Evolutionary conservation across 2,113 vertebrate species (phyloP).

Genomic region (Ginglymostoma cirratum): DNA sequence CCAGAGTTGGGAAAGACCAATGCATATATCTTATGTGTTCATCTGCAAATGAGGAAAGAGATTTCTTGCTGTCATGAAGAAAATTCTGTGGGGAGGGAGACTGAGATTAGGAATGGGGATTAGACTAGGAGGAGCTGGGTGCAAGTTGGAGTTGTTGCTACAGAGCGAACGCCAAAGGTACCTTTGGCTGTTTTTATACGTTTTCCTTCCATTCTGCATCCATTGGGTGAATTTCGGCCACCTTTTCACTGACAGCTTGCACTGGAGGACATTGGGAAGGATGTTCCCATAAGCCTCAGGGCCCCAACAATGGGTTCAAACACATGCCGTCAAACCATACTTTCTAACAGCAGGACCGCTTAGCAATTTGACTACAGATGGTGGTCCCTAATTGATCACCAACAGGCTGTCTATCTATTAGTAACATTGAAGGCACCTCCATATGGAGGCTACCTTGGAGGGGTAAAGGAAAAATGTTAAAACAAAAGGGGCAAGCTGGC

Average conservation of each 20-base stretch:
- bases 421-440: too few species aligned
- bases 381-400: too few species aligned
- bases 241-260: neutral
- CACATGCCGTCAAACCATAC: too few species aligned
- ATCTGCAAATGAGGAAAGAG: neutral
- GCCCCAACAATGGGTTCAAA: too few species aligned
- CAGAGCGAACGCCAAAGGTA: neutral
- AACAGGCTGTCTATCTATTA: too few species aligned
- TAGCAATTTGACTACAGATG: too few species aligned
- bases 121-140: neutral
- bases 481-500: too few species aligned
- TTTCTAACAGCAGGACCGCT: too few species aligned
- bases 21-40: too few species aligned
- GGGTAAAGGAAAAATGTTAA: too few species aligned
- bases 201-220: neutral
- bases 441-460: too few species aligned
- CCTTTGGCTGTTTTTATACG: neutral
- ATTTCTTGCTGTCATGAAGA: neutral
- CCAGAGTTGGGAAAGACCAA: too few species aligned
- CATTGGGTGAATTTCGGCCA: neutral
- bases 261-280: neutral
- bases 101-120: neutral
- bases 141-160: neutral
- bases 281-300: neutral
- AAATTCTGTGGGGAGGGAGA: neutral